phyloP scores from a whole-genome alignment of 2,888 invertebrate genomes.

The Drosophila pseudotalamancana region DNA sequence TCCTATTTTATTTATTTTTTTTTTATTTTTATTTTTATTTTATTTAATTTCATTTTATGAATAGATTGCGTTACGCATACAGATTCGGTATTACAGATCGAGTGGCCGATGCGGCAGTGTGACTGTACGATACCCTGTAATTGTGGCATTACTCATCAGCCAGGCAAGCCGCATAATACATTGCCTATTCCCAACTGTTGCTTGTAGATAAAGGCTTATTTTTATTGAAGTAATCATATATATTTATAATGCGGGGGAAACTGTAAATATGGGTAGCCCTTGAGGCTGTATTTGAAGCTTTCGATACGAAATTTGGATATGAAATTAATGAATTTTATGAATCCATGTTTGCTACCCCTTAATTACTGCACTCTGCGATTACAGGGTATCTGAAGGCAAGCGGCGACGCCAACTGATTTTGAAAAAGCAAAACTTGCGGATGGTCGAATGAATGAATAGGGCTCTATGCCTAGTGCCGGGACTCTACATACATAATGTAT shows the following conservation, averaged over 20 bases:
- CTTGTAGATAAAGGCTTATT: too few species aligned
- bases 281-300: too few species aligned
- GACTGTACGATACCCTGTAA: constrained; percentile 18
- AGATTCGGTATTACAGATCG: constrained; percentile 42
- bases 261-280: too few species aligned
- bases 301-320: too few species aligned
- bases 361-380: background rate
- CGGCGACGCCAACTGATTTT: constrained; percentile 31
- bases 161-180: too few species aligned
- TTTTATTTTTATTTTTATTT: constrained; percentile 51
- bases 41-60: constrained; percentile 81
- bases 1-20: constrained; percentile 29
- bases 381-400: constrained; percentile 49
- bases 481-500: background rate
- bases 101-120: background rate
- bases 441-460: constrained; percentile 28
- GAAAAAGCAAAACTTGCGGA: constrained; percentile 42
- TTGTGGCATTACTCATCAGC: too few species aligned
- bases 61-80: constrained; percentile 81
- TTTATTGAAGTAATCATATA: too few species aligned
- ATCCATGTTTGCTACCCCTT: background rate
- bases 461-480: constrained; percentile 15
- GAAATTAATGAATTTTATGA: too few species aligned
- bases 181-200: too few species aligned
- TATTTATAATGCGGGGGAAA: too few species aligned